Base-by-base conservation (phyloP, 2,888 invertebrate species). In the Prosopocoilus inquinatus region DNA sequence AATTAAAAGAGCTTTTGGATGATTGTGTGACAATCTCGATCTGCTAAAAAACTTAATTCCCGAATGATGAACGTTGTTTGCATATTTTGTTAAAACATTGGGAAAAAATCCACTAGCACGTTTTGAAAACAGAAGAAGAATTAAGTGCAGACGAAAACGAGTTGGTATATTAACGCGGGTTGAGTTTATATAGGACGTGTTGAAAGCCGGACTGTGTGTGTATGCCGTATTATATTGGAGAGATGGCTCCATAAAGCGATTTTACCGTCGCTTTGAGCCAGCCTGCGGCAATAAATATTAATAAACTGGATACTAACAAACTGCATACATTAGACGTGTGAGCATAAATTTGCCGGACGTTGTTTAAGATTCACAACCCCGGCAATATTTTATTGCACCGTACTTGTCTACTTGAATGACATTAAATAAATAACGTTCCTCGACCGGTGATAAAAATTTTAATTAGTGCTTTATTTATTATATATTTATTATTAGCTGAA, bases 281-380 rank as follows among this genome's bases (percentile, higher is more conserved):
- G 59, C 64, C 63, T 61, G 62, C 54, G 58, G 66, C 70, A 68
- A 70, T 71, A 71, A 71, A 71, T 71, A 71, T 71, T 70, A 70
- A 69, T 70, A 70, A 70, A 70, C 64, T 61, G 63, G 67, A 67
- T 67, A 63, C 66, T 64, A 64, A 69, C 67, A 68, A 69, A 69
- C 66, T 64, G 67, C 66, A 66, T 68, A 64, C 65, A 69, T 67
- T 67, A 66, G 58, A 63, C 53, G 58, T 52, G 49, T 59, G 51
- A 53, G 57, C 58, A 67, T 67, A 67, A 67, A 67, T 67, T 64
- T 59, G 41, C 41, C 41, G 41, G 41, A 41, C 41, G 12, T 41
- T 9, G 41, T 41, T 11, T 41, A 41, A 12, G 36, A 57, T 59
- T 38, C 50, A 49, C 51, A 53, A 45, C 45, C 44, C 45, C 41